Conservation (phyloP, 2,113 vertebrate species). For the Thomomys bottae region DNA sequence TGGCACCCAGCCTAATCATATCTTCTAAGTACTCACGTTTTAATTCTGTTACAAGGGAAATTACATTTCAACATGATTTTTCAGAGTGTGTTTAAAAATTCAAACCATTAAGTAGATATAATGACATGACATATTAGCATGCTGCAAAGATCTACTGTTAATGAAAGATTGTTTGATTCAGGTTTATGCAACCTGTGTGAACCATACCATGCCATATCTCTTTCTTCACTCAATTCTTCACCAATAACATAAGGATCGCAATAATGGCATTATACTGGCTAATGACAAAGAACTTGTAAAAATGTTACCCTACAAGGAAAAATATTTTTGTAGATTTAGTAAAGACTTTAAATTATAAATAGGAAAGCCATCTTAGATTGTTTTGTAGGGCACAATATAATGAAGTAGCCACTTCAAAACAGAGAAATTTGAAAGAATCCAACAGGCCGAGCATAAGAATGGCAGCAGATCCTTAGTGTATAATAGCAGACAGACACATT, state of each 20-base stretch:
- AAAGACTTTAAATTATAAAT: background rate
- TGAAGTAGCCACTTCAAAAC: background rate
- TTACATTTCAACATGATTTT: background rate
- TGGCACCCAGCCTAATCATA: no score
- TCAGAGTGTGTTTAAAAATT: background rate
- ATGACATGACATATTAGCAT: background rate
- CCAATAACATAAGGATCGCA: background rate
- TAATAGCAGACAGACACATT: background rate
- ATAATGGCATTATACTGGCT: background rate
- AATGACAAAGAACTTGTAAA: background rate
- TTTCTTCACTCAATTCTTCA: background rate
- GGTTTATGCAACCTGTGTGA: background rate
- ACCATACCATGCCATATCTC: rapidly evolving
- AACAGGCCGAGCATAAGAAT: background rate
- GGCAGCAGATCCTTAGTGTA: background rate
- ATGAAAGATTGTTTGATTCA: background rate
- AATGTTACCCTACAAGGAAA: background rate
- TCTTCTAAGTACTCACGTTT: background rate
- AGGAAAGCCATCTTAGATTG: background rate
- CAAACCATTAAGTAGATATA: background rate
- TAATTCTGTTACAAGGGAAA: background rate
- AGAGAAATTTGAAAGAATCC: background rate
- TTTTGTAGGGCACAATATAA: background rate
- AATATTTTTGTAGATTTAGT: background rate
- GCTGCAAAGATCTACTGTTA: background rate